phyloP scores from a whole-genome alignment of 2,888 invertebrate genomes.

The Elegia similella region DNA sequence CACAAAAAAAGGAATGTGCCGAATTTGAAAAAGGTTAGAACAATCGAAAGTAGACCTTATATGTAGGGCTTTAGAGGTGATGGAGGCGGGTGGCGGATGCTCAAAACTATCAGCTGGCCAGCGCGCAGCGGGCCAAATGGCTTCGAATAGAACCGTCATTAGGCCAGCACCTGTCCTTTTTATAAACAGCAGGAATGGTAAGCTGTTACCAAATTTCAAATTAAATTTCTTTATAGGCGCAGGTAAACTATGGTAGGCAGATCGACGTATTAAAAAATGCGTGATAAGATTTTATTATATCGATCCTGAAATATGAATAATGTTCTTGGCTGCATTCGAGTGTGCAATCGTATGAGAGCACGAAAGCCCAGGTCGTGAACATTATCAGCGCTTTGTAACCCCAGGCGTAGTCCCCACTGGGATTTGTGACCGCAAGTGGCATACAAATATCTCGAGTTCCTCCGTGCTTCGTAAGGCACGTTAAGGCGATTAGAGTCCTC shows the following conservation, averaged over 20 bases:
- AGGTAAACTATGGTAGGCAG: background rate
- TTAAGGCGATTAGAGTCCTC: too few species aligned
- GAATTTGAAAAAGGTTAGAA: conserved; percentile 18
- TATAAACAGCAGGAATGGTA: conserved; percentile 27
- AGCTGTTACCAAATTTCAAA: conserved; percentile 2
- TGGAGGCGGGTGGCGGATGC: background rate
- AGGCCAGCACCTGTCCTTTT: conserved; percentile 61
- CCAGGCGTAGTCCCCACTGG: too few species aligned
- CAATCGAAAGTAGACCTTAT: conserved; percentile 17
- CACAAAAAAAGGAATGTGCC: conserved; percentile 32
- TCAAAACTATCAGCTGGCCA: conserved; percentile 24
- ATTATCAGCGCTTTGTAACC: too few species aligned
- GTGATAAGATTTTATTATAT: too few species aligned
- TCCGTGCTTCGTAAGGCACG: too few species aligned
- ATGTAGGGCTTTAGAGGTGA: background rate
- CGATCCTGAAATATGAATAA: too few species aligned
- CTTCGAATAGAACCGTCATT: conserved; percentile 44
- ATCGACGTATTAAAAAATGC: too few species aligned
- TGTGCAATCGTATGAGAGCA: too few species aligned
- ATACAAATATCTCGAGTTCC: too few species aligned
- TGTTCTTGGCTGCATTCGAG: too few species aligned
- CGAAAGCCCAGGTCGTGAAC: too few species aligned
- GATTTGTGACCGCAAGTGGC: too few species aligned
- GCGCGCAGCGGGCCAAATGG: conserved; percentile 37
- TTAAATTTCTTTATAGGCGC: background rate